Percentiles rank a stretch among this genome's conserved stretches.
These are phyloP conservation scores for Atherix ibis DNA, from an alignment of 2,888 invertebrate genomes.

Conservation along the genomic window DNA sequence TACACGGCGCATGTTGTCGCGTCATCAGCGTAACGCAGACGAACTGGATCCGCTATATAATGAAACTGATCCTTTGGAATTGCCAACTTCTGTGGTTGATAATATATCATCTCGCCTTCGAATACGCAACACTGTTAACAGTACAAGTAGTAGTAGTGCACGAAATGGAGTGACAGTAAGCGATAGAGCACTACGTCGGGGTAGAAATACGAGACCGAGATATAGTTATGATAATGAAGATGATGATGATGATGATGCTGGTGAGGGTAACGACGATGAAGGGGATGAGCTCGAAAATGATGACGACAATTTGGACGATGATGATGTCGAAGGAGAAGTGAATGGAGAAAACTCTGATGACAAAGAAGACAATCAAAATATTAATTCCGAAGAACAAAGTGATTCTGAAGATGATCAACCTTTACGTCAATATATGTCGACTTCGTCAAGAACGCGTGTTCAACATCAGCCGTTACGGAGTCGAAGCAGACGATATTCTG, in stretches of 20 bases:
- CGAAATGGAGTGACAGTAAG: conserved; percentile 9
- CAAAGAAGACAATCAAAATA: neutral
- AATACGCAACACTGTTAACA: conserved; percentile 17
- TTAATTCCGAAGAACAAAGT: conserved; percentile 21
- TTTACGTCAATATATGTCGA: conserved; percentile 32
- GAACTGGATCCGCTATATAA: conserved; percentile 21
- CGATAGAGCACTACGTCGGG: conserved; percentile 4
- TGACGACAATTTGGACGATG: conserved; percentile 10
- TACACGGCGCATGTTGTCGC: conserved; percentile 26
- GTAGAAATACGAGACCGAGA: conserved; percentile 1
- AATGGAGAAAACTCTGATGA: neutral
- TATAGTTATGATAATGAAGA: conserved; percentile 3
- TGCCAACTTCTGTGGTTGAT: conserved; percentile 13
- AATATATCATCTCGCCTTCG: conserved; percentile 17
- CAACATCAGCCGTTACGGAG: conserved; percentile 8
- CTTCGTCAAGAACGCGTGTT: conserved; percentile 11
- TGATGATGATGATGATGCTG: conserved; percentile 2
- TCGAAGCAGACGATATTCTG: conserved; percentile 14
- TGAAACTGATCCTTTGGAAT: conserved; percentile 18
- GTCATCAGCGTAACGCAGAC: conserved; percentile 30
- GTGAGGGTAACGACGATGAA: neutral
- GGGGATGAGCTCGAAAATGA: conserved; percentile 2
- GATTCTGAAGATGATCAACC: conserved; percentile 33
- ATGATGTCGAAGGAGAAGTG: conserved; percentile 7
- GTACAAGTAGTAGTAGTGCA: conserved; percentile 7